These are phyloP conservation scores for Ochlodes sylvanus DNA, from an alignment of 2,888 invertebrate genomes.

Conservation along the genomic window DNA sequence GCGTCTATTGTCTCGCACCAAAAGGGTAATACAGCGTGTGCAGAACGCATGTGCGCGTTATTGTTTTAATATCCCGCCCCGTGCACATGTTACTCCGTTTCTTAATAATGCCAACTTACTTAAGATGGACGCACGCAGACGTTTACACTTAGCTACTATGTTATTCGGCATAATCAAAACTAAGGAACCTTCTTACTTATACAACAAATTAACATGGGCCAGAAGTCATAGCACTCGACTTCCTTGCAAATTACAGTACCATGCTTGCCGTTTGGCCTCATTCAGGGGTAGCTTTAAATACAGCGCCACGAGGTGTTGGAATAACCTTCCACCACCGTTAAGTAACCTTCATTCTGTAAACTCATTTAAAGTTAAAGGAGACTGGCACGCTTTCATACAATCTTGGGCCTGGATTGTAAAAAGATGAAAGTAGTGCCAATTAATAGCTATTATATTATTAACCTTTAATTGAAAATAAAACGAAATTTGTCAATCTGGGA, in stretches of 20 bases:
- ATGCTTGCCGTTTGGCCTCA: neutral
- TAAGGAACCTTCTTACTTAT: slow-evolving; percentile 15
- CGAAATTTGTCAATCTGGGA: too few relatives aligned
- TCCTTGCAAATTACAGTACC: neutral
- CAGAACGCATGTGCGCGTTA: slow-evolving; percentile 37
- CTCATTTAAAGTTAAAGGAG: too few relatives aligned
- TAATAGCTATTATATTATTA: too few relatives aligned
- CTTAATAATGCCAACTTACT: slow-evolving; percentile 19
- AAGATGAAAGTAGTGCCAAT: too few relatives aligned
- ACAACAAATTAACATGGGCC: neutral
- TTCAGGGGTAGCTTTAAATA: neutral
- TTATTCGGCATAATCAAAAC: slow-evolving; percentile 4
- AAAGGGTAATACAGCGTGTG: slow-evolving; percentile 23
- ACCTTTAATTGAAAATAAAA: too few relatives aligned
- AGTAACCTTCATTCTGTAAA: too few relatives aligned
- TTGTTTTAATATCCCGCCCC: slow-evolving; percentile 28
- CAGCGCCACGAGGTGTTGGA: slow-evolving; percentile 6
- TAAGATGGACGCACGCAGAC: slow-evolving; percentile 13
- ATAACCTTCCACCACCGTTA: neutral
- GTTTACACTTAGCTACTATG: slow-evolving; percentile 16
- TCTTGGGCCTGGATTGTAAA: too few relatives aligned
- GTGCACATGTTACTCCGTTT: slow-evolving; percentile 30
- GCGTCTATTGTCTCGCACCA: slow-evolving; percentile 20
- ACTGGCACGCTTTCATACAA: too few relatives aligned
- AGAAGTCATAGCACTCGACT: neutral